phyloP scores from a whole-genome alignment of 1,140 invertebrate species.

The Ruditapes philippinarum region DNA sequence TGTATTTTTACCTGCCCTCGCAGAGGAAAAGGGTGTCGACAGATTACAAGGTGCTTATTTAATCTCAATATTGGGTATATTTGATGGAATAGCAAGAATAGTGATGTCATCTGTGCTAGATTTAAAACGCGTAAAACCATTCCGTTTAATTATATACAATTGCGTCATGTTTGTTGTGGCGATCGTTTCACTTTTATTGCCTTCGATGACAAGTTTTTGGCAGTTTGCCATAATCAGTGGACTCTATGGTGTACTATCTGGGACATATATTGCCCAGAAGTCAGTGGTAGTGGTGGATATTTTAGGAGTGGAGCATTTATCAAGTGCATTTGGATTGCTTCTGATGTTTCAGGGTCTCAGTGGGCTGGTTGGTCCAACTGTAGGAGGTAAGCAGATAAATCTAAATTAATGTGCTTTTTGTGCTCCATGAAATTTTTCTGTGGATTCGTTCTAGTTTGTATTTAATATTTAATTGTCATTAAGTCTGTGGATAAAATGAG shows the following conservation, averaged over 20 bases:
- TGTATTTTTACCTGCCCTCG: conserved; percentile 80
- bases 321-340: conserved; percentile 97
- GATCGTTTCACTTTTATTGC: conserved; percentile 70
- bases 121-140: conserved; percentile 71
- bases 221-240: conserved; percentile 70
- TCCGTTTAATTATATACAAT: conserved; percentile 76
- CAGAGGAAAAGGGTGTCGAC: conserved; percentile 72
- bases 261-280: conserved; percentile 92
- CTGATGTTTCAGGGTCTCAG: conserved; percentile 97
- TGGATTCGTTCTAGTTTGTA: too few species aligned
- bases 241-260: conserved; percentile 77
- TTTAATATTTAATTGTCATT: too few species aligned
- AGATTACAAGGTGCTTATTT: conserved; percentile 73
- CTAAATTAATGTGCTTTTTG: too few species aligned
- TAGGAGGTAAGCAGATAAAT: conserved; percentile 91
- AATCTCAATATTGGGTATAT: conserved; percentile 75
- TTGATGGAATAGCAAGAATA: conserved; percentile 77
- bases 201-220: conserved; percentile 66
- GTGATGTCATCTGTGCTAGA: conserved; percentile 75
- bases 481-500: too few species aligned
- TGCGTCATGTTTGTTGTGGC: conserved; percentile 74
- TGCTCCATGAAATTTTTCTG: too few species aligned
- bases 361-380: conserved; percentile 93
- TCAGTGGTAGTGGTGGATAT: conserved; percentile 97
- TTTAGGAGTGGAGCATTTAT: conserved; percentile 95